Conservation (phyloP, 1,140 invertebrate species). For the Drosophila nasuta region DNA sequence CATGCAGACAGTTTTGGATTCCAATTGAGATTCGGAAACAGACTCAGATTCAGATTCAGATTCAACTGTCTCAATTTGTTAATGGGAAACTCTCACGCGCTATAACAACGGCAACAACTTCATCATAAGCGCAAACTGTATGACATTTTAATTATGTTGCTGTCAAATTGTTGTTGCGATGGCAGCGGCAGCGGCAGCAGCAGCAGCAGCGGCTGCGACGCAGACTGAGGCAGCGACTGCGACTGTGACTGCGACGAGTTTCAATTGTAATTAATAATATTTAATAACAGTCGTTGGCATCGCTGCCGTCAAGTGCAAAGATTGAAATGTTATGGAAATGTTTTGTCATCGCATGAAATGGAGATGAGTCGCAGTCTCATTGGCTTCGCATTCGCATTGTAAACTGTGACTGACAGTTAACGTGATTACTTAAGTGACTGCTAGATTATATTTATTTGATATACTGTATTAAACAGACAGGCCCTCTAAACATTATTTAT, state of each 20-base stretch:
- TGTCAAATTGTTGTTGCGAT: slow-evolving; percentile 63
- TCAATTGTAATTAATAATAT: slow-evolving; percentile 82
- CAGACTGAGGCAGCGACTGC: slow-evolving; percentile 22
- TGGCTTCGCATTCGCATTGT: slow-evolving; percentile 11
- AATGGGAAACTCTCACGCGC: slow-evolving; percentile 68
- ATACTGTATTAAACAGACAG: not conserved
- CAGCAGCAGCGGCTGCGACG: slow-evolving; percentile 4
- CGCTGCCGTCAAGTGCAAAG: slow-evolving; percentile 63
- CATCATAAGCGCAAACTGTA: slow-evolving; percentile 56
- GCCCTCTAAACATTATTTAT: not conserved
- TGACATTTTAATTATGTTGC: slow-evolving; percentile 82
- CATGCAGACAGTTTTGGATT: slow-evolving; percentile 35
- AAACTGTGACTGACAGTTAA: slow-evolving; percentile 34
- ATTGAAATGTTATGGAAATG: slow-evolving; percentile 72
- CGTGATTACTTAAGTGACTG: slow-evolving; percentile 17
- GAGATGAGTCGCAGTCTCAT: slow-evolving; percentile 46
- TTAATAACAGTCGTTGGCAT: slow-evolving; percentile 79
- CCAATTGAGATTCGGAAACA: slow-evolving; percentile 15
- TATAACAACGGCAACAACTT: slow-evolving; percentile 32
- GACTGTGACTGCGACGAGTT: slow-evolving; percentile 36
- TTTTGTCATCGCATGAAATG: slow-evolving; percentile 69
- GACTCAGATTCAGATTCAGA: slow-evolving; percentile 11
- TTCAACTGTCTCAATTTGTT: slow-evolving; percentile 59
- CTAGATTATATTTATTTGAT: slow-evolving; percentile 3
- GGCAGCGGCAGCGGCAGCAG: slow-evolving; percentile 1